Base-by-base conservation (phyloP, 2,888 invertebrate genomes). In the Shargacucullia verbasci region DNA sequence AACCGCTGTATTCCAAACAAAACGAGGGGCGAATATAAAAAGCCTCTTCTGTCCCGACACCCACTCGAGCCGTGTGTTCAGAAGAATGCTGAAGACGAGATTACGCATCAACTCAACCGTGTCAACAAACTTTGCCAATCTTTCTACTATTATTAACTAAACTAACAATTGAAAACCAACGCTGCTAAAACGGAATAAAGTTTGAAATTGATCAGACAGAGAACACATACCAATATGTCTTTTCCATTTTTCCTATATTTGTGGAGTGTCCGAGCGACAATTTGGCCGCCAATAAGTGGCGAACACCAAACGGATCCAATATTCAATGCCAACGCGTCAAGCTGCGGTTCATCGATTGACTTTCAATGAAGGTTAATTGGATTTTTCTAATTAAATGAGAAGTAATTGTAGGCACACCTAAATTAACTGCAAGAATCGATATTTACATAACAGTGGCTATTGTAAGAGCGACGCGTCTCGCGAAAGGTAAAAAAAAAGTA, bases 111-210 rank as follows among this genome's bases (percentile, higher is more conserved):
- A 80, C 78, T 81, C 80, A 71, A 66, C 69, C 77, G 69, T 74
- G 81, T 84, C 87, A 82, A 85, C 85, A 83, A 84, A 84, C 84
- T 84, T 82, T 79, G 76, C 80, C 83, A 80, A 85, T 86, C 79
- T 82, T 81, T 80, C 78, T 79, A 81, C 81, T 80, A 83, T 85
- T 82, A 83, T 84, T 79, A 78, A 71, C 72, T 55, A 43, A 59
- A 34, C 10, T 5, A n/a, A 44, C 71, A 66, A 6, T 14, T 54
- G 7, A 68, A 71, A 71, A 48, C 43, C 37, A 53, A 45, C 62
- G 41, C 38, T 70, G 62, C 27, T 8, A 13, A 11, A 12, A 15
- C 10, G 10, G 1, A 10, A 52, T 59, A 73, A 55, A 60, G 70
- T 60, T 20, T 54, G 41, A 47, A 57, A 48, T 78, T 12, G 38